These are phyloP conservation scores for Anomalospiza imberbis DNA, from an alignment of 2,797 vertebrate genomes.

Conservation along the genomic window DNA sequence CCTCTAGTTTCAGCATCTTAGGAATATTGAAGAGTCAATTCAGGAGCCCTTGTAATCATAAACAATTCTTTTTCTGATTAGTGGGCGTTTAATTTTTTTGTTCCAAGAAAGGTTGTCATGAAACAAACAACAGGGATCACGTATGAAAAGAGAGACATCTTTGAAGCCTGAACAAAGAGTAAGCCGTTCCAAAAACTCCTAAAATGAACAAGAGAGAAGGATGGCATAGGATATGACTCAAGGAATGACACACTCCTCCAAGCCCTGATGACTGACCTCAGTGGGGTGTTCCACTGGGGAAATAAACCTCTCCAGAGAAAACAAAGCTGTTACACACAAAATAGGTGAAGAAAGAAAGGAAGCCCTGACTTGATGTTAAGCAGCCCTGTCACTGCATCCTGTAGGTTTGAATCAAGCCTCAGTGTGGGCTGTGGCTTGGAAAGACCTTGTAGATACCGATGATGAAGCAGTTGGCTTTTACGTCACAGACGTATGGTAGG, in stretches of 20 bases:
- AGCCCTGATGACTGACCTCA: background rate
- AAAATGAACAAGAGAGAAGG: background rate
- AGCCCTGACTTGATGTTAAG: background rate
- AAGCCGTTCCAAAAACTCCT: background rate
- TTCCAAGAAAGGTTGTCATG: slow-evolving; percentile 22
- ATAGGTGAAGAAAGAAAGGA: background rate
- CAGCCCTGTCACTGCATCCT: background rate
- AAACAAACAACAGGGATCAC: slow-evolving; percentile 2
- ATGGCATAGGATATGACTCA: background rate
- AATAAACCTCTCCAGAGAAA: background rate
- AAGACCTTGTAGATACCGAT: background rate
- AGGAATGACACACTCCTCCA: background rate
- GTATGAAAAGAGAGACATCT: background rate
- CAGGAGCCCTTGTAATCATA: background rate
- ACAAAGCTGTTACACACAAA: fast-evolving
- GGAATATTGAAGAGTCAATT: background rate
- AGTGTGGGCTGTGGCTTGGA: background rate
- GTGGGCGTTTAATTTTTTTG: background rate
- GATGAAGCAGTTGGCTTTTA: background rate
- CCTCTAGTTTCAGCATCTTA: background rate
- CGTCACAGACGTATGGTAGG: fast-evolving
- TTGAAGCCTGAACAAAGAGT: background rate
- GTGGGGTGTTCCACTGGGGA: background rate
- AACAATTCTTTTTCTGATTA: background rate
- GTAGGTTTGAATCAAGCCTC: background rate